Percentiles rank a stretch among this genome's conserved stretches.
Evolutionary conservation across 2,888 invertebrate genomes (phyloP).

Genomic region (Sclerodermus sp.): DNA sequence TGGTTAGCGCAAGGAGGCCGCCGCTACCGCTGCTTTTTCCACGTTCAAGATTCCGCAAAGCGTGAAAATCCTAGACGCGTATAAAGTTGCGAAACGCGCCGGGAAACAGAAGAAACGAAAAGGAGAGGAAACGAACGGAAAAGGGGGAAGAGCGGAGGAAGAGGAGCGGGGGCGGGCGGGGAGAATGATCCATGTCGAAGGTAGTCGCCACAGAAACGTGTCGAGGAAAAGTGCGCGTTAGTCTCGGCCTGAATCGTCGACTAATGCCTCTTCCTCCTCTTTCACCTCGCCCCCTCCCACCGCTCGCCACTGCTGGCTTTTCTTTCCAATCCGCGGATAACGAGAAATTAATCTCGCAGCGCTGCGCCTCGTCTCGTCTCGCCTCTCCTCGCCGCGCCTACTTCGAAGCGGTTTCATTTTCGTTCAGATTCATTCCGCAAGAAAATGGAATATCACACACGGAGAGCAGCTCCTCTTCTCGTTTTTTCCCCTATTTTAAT

Average conservation of each 20-base stretch:
- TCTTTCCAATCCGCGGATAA: slow-evolving; percentile 6
- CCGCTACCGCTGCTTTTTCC: too few relatives aligned
- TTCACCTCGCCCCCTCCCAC: slow-evolving; percentile 13
- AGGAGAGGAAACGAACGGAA: not conserved
- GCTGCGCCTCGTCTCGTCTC: too few relatives aligned
- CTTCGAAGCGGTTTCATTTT: too few relatives aligned
- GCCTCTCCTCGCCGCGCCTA: too few relatives aligned
- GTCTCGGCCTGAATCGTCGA: slow-evolving; percentile 57
- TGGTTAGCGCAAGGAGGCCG: too few relatives aligned
- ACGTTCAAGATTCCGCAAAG: too few relatives aligned
- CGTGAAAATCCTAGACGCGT: not conserved
- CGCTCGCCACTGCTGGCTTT: too few relatives aligned
- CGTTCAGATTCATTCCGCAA: too few relatives aligned
- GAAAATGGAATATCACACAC: too few relatives aligned
- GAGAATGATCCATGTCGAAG: slow-evolving; percentile 7
- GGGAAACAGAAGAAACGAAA: slow-evolving; percentile 1
- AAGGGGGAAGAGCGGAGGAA: not conserved
- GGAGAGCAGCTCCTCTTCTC: too few relatives aligned
- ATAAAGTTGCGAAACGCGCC: slow-evolving; percentile 2
- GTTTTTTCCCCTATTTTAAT: too few relatives aligned
- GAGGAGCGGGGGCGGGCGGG: not conserved
- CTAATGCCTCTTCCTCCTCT: slow-evolving; percentile 45
- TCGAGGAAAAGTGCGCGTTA: slow-evolving; percentile 56
- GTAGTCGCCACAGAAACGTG: slow-evolving; percentile 43
- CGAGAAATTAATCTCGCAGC: slow-evolving; percentile 28